phyloP scores from a whole-genome alignment of 2,113 vertebrate species.

The Myxocyprinus asiaticus region DNA sequence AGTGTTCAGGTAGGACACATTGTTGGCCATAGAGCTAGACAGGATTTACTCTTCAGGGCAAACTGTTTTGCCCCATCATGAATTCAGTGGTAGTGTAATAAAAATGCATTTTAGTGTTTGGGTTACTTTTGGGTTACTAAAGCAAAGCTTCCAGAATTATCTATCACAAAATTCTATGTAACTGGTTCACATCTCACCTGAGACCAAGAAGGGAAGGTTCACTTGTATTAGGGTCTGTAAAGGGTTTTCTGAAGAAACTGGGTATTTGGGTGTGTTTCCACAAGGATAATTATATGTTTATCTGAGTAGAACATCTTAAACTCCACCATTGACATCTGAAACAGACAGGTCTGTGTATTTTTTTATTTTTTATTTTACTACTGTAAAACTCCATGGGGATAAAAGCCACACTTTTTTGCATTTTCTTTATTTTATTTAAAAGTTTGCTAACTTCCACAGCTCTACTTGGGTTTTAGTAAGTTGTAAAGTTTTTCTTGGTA shows the following conservation, averaged over 20 bases:
- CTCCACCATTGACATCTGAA: not conserved
- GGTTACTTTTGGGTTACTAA: not conserved
- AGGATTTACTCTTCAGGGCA: too few relatives aligned
- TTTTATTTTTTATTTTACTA: conserved; percentile 27
- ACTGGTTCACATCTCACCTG: not conserved
- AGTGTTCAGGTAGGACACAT: too few relatives aligned
- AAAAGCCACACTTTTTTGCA: not conserved
- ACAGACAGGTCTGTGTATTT: not conserved
- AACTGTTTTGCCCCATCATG: not conserved
- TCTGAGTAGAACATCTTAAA: conserved; percentile 5
- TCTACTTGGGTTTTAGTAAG: conserved; percentile 28
- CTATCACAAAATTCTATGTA: not conserved
- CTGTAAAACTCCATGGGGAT: conserved; percentile 33
- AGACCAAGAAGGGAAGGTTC: not conserved
- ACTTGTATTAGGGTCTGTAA: not conserved
- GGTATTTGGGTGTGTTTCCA: conserved; percentile 44
- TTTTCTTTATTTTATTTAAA: not conserved
- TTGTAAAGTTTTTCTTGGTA: not conserved
- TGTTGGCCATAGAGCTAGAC: not conserved
- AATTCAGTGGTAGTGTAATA: not conserved
- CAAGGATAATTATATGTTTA: not conserved
- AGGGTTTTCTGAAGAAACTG: not conserved
- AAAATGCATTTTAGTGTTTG: not conserved
- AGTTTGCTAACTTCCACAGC: not conserved
- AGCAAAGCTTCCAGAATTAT: not conserved